phyloP scores from a whole-genome alignment of 2,797 vertebrate species.

The Sebastes nivosus region DNA sequence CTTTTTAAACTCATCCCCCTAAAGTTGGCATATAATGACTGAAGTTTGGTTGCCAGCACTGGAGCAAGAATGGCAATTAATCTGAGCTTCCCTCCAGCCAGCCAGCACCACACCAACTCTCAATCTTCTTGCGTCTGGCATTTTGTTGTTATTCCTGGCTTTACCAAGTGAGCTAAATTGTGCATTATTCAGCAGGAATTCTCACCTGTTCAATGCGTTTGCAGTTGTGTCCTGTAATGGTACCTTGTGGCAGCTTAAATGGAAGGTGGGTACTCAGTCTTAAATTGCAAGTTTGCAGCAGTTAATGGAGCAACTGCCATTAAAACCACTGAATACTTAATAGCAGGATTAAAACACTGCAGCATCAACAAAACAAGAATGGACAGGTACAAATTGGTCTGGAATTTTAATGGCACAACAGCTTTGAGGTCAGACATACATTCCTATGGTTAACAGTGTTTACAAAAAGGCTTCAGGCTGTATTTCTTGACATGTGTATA shows the following conservation, averaged over 20 bases:
- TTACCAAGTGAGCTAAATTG: not conserved
- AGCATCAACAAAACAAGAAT: conserved; percentile 12
- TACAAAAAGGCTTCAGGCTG: not conserved
- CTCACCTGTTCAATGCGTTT: not conserved
- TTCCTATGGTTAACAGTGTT: not conserved
- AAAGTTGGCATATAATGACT: not conserved
- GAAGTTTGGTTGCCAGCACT: not conserved
- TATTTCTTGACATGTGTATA: not conserved
- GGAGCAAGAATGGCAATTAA: not conserved
- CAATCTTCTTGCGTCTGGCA: not conserved
- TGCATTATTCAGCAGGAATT: not conserved
- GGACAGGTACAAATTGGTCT: conserved; percentile 12
- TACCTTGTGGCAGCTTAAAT: not conserved
- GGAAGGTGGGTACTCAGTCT: not conserved
- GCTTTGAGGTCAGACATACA: not conserved
- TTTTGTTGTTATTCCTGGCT: not conserved
- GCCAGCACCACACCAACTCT: not conserved
- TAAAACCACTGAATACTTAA: conserved; percentile 8
- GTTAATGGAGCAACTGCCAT: conserved; percentile 17
- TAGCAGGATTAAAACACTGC: conserved; percentile 7
- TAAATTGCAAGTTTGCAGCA: conserved; percentile 11
- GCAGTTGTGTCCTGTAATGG: not conserved
- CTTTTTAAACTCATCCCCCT: not conserved
- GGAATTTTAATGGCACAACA: not conserved
- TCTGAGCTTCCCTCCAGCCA: not conserved